Evolutionary conservation across 1,140 invertebrate genomes (phyloP).

Genomic region (Drosophila tropicalis): DNA sequence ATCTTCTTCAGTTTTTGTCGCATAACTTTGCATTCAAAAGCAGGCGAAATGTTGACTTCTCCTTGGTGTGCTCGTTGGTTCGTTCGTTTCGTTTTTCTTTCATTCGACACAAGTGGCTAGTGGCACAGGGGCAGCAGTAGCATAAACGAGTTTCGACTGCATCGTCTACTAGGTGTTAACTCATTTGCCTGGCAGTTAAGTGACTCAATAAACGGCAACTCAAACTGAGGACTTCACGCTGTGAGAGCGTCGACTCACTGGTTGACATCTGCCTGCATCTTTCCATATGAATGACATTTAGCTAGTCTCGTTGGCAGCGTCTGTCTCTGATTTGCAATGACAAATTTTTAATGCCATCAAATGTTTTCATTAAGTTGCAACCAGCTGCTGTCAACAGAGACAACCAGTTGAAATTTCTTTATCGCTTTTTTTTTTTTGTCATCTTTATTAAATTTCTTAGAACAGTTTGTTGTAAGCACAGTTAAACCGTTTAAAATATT

Average conservation of each 20-base stretch:
- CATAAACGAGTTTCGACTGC: conserved; percentile 30
- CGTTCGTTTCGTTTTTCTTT: too few species aligned
- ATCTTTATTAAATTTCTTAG: background rate
- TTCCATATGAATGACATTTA: conserved; percentile 19
- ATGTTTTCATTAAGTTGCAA: conserved; percentile 47
- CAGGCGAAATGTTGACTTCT: conserved; percentile 12
- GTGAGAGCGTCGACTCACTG: conserved; percentile 32
- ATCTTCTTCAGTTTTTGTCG: conserved; percentile 36
- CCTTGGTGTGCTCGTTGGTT: background rate
- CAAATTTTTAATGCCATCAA: conserved; percentile 60
- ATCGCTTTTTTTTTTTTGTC: background rate
- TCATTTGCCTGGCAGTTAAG: conserved; percentile 72
- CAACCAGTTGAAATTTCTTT: background rate
- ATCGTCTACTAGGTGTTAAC: conserved; percentile 63
- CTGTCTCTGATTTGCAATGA: conserved; percentile 50
- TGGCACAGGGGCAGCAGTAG: conserved; percentile 8
- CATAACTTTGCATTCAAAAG: conserved; percentile 75
- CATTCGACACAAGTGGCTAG: conserved; percentile 13
- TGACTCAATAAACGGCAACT: conserved; percentile 76
- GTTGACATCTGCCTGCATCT: conserved; percentile 1
- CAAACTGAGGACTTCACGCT: conserved; percentile 67
- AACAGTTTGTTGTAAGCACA: too few species aligned
- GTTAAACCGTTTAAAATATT: background rate
- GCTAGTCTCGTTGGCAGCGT: conserved; percentile 20
- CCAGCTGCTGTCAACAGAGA: background rate